phyloP scores from a whole-genome alignment of 1,140 invertebrate genomes.

The Bombus picipes region DNA sequence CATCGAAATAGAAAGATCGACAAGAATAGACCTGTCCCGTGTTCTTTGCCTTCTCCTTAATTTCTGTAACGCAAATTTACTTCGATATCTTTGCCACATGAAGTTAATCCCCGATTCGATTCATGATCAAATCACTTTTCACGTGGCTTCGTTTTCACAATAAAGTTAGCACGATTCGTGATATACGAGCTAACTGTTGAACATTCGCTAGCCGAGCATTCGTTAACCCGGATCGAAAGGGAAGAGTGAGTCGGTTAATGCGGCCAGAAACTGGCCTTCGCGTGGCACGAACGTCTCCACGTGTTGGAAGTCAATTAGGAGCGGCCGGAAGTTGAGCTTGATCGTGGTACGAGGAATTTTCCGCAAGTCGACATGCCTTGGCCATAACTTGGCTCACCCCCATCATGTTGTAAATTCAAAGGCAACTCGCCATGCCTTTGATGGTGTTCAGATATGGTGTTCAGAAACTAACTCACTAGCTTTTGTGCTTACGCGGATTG shows the following conservation, averaged over 20 bases:
- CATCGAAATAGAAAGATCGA: background rate
- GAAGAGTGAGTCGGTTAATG: background rate
- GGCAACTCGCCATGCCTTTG: background rate
- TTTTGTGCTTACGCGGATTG: background rate
- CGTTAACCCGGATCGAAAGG: constrained; percentile 7
- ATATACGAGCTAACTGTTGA: background rate
- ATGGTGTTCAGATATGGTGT: background rate
- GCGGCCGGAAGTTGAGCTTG: constrained; percentile 53
- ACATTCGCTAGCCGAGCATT: background rate
- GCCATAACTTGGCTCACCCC: constrained; percentile 24
- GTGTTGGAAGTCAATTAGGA: constrained; percentile 64
- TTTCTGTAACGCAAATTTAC: too few species aligned
- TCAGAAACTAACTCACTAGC: background rate
- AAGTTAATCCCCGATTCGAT: background rate
- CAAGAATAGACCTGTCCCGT: background rate
- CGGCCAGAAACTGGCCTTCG: constrained; percentile 18
- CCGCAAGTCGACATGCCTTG: constrained; percentile 21
- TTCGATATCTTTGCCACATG: too few species aligned
- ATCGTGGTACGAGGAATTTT: constrained; percentile 7
- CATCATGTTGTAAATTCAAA: constrained; percentile 26
- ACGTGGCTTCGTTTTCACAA: too few species aligned
- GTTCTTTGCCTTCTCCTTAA: too few species aligned
- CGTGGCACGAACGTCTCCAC: constrained; percentile 2
- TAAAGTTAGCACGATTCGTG: background rate
- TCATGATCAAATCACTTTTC: too few species aligned